Conservation (phyloP, 2,113 vertebrate species). For the Willisornis vidua region DNA sequence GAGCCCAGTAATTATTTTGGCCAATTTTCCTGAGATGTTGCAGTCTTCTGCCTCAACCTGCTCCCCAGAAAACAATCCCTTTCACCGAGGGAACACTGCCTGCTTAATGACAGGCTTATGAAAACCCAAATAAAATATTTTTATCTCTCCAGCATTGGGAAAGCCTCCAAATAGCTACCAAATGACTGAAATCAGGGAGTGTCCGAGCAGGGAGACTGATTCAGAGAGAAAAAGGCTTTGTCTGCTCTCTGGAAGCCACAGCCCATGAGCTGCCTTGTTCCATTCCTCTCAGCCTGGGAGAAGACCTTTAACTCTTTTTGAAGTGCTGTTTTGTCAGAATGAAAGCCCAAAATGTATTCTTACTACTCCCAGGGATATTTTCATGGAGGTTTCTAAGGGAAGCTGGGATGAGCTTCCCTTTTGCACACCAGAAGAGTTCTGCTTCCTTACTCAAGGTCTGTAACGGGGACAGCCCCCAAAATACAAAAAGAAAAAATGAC, state of each 20-base stretch:
- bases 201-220: not conserved
- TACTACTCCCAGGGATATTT: not conserved
- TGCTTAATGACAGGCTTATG: not conserved
- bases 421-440: not conserved
- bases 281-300: not conserved
- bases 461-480: not conserved
- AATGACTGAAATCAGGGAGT: slow-evolving; percentile 33
- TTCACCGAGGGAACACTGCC: not conserved
- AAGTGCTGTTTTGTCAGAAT: not conserved
- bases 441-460: not conserved
- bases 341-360: not conserved
- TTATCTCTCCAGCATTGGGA: not conserved
- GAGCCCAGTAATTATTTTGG: not conserved
- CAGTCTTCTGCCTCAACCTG: not conserved
- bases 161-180: slow-evolving; percentile 17
- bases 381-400: not conserved
- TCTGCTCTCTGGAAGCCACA: not conserved
- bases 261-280: not conserved
- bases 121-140: not conserved
- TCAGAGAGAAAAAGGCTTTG: not conserved
- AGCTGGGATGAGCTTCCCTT: not conserved
- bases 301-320: not conserved
- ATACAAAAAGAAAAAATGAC: not conserved
- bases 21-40: not conserved
- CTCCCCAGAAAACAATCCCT: not conserved